Evolutionary conservation across 2,888 invertebrate genomes (phyloP).

Genomic region (Chrysolina oricalcia): DNA sequence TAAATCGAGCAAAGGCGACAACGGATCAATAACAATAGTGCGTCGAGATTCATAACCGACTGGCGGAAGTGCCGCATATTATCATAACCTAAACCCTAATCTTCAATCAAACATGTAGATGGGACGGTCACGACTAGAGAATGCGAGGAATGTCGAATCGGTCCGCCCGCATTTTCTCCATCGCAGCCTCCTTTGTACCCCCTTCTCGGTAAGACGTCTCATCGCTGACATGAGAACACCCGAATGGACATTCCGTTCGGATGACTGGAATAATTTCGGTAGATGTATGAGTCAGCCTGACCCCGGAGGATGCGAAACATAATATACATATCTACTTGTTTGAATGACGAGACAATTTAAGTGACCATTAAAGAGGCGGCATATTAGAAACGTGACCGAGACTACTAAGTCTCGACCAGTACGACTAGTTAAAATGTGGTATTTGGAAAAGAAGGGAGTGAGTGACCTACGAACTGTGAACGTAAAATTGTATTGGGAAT

Average conservation of each 20-base stretch:
- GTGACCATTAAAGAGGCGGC: conserved; percentile 16
- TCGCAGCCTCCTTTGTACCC: not conserved
- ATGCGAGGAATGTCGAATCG: conserved; percentile 14
- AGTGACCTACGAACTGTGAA: not conserved
- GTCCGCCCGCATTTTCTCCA: not conserved
- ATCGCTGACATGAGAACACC: not conserved
- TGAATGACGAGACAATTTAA: conserved; percentile 3
- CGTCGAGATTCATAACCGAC: too few species aligned
- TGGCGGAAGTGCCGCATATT: too few species aligned
- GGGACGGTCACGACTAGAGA: not conserved
- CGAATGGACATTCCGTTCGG: conserved; percentile 10
- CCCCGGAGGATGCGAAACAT: conserved; percentile 17
- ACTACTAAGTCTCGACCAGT: too few species aligned
- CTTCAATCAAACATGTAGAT: not conserved
- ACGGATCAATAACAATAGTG: too few species aligned
- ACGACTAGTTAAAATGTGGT: not conserved
- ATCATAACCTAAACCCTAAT: not conserved
- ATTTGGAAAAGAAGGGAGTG: not conserved
- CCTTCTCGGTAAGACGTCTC: not conserved
- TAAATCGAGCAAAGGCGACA: too few species aligned
- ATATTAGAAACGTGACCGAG: not conserved
- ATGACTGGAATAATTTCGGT: conserved; percentile 19
- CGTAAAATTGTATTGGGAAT: not conserved
- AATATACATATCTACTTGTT: conserved; percentile 4
- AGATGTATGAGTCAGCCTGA: conserved; percentile 15